Conservation (phyloP, 2,888 invertebrate genomes). For the Carcina quercana region DNA sequence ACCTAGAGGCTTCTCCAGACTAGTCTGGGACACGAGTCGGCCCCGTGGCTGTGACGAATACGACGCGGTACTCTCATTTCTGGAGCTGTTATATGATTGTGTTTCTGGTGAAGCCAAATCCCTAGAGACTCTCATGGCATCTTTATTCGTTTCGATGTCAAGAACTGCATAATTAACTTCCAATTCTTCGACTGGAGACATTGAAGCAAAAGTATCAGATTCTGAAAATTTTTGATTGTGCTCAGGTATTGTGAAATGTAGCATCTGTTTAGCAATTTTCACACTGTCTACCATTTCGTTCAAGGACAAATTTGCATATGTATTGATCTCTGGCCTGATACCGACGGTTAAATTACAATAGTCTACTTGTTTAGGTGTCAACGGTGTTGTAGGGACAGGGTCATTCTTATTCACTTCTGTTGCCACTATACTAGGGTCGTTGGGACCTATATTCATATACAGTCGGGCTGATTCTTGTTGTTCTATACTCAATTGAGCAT, state of each 20-base stretch:
- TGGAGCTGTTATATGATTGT: constrained; percentile 43
- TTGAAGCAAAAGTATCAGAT: constrained; percentile 56
- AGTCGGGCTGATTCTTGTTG: constrained; percentile 48
- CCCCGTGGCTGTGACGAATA: constrained; percentile 40
- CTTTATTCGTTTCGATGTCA: constrained; percentile 79
- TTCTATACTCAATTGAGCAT: constrained; percentile 58
- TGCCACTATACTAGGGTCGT: constrained; percentile 26
- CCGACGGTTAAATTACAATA: constrained; percentile 51
- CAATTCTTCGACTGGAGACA: constrained; percentile 55
- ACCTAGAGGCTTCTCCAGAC: constrained; percentile 37
- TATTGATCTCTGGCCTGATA: constrained; percentile 44
- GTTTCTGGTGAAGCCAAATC: constrained; percentile 46
- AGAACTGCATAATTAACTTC: constrained; percentile 85
- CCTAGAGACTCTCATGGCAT: constrained; percentile 29
- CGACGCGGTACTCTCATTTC: constrained; percentile 45
- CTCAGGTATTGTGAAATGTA: constrained; percentile 32
- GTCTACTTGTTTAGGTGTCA: constrained; percentile 54
- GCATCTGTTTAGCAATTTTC: constrained; percentile 36
- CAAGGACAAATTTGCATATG: constrained; percentile 58
- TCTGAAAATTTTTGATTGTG: constrained; percentile 53
- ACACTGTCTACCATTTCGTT: constrained; percentile 47
- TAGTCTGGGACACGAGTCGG: constrained; percentile 47
- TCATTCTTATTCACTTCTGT: constrained; percentile 37
- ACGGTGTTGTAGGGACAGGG: constrained; percentile 43
- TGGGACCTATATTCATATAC: constrained; percentile 61